These are phyloP conservation scores for Lagocephalus sceleratus DNA, from an alignment of 2,797 vertebrate species.

Conservation along the genomic window DNA sequence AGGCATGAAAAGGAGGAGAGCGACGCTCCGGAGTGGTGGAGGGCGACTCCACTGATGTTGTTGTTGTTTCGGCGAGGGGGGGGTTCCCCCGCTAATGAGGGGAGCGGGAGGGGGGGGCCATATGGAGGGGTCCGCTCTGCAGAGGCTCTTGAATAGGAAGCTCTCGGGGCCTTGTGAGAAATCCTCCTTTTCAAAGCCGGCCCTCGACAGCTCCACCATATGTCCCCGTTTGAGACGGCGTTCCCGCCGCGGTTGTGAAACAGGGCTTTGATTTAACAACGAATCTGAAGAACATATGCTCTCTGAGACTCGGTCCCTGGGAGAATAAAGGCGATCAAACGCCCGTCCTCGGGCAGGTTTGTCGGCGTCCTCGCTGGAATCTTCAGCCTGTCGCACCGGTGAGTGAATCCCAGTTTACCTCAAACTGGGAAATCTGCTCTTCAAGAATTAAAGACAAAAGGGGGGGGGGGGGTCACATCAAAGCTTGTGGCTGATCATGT, in stretches of 20 bases:
- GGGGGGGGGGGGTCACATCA: conserved; percentile 9
- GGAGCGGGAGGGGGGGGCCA: conserved; percentile 75
- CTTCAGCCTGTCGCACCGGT: conserved; percentile 4
- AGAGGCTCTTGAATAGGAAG: conserved; percentile 85
- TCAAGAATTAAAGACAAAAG: conserved; percentile 4
- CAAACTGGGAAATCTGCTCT: conserved; percentile 48
- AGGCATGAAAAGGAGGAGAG: conserved; percentile 88
- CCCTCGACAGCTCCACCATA: conserved; percentile 59
- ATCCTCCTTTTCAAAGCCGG: conserved; percentile 65
- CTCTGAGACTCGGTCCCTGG: conserved; percentile 1
- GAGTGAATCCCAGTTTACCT: conserved; percentile 8
- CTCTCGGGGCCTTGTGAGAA: conserved; percentile 87
- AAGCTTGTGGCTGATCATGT: conserved; percentile 40
- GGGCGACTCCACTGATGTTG: conserved; percentile 84
- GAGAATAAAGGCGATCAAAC: conserved; percentile 7
- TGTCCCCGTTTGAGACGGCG: conserved; percentile 59
- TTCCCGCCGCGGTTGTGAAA: conserved; percentile 11
- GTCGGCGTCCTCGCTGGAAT: too few species aligned
- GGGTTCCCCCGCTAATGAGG: conserved; percentile 81
- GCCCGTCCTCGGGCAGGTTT: neutral
- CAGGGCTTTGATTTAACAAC: conserved; percentile 30
- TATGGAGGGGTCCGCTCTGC: conserved; percentile 81
- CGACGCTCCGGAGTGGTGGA: conserved; percentile 86
- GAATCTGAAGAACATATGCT: conserved; percentile 35
- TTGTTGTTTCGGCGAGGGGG: conserved; percentile 88